Conservation (phyloP, 1,140 invertebrate genomes). For the Neelides sp. region DNA sequence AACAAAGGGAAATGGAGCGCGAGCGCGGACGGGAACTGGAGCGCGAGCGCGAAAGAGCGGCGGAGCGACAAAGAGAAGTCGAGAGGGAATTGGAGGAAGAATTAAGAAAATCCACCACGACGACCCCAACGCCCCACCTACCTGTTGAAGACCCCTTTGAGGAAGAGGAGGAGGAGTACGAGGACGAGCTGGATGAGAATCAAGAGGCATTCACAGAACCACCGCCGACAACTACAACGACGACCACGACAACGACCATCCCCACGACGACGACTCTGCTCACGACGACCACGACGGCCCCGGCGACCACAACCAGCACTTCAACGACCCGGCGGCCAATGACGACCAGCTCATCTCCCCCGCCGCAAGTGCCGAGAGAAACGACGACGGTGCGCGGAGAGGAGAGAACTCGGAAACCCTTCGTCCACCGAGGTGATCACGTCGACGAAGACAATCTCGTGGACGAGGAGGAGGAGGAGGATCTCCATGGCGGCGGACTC, state of each 20-base stretch:
- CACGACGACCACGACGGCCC: too few species aligned
- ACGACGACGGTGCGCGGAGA: too few species aligned
- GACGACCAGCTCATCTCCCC: too few species aligned
- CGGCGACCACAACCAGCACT: conserved; percentile 5
- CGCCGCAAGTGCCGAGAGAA: too few species aligned
- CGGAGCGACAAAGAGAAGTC: neutral
- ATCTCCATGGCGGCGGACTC: conserved; percentile 1
- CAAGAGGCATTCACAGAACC: neutral
- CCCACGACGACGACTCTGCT: conserved; percentile 7
- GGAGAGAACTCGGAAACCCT: too few species aligned
- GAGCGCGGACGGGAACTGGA: neutral
- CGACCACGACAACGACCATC: conserved; percentile 1
- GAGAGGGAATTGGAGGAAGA: conserved; percentile 4
- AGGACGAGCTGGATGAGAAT: neutral
- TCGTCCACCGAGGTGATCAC: too few species aligned
- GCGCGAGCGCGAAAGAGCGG: neutral
- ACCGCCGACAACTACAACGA: neutral
- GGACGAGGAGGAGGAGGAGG: conserved; percentile 8
- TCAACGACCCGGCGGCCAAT: too few species aligned
- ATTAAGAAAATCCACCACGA: neutral
- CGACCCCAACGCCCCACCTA: neutral
- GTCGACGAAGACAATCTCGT: conserved; percentile 5
- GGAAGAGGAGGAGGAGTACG: conserved; percentile 3
- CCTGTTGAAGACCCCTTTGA: neutral
- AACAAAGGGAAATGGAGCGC: neutral